phyloP scores from a whole-genome alignment of 2,888 invertebrate genomes.

The Carabus problematicus region DNA sequence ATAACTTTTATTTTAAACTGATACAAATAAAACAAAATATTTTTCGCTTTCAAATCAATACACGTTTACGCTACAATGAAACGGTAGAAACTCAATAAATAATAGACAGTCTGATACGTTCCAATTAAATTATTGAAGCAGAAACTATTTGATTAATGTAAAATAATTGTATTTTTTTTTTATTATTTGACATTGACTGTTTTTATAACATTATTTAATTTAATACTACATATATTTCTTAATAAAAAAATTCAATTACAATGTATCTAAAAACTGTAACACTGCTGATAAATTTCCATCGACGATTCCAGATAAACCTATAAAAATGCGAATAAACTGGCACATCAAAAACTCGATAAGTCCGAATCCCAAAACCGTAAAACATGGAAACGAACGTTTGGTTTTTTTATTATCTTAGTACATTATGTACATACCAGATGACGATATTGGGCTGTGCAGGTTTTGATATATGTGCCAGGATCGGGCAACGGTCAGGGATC shows the following conservation, averaged over 20 bases:
- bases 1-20: no score
- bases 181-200: no score
- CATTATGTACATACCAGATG: conserved; percentile 14
- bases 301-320: conserved; percentile 7
- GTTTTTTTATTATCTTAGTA: conserved; percentile 25
- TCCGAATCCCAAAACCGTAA: conserved; percentile 6
- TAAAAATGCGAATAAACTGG: conserved; percentile 10
- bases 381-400: neutral
- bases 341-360: conserved; percentile 5
- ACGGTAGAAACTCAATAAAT: no score
- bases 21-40: no score
- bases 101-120: no score
- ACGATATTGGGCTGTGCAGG: neutral
- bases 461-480: conserved; percentile 7
- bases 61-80: no score
- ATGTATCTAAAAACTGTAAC: neutral
- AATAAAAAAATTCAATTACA: conserved; percentile 1
- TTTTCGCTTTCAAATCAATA: no score
- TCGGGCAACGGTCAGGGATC: neutral
- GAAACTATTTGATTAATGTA: no score
- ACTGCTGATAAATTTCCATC: neutral
- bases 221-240: neutral
- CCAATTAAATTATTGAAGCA: no score
- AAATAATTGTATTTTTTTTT: no score
- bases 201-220: no score